A percentile compares a stretch with the other conserved stretches of the same genome.
These are phyloP conservation scores for Brachyrhaphis roseni DNA, from an alignment of 2,797 vertebrate genomes.

Conservation along the genomic window DNA sequence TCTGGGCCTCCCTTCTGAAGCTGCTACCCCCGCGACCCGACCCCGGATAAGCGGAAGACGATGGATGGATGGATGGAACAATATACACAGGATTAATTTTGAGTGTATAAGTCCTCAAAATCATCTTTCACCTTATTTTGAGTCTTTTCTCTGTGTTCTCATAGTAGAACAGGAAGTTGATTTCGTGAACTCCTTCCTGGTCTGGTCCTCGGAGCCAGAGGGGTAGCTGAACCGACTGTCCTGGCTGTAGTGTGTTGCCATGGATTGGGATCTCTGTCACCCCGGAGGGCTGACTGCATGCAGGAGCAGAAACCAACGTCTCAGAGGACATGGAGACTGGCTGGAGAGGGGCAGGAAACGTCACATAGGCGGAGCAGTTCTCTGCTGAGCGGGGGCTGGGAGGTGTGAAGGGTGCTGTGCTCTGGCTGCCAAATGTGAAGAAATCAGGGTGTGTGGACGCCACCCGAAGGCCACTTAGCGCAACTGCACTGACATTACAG, in stretches of 20 bases:
- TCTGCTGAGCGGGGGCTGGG: conserved; percentile 89
- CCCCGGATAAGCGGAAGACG: no score
- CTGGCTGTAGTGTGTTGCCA: conserved; percentile 84
- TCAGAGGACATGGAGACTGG: conserved; percentile 75
- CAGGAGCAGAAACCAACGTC: conserved; percentile 64
- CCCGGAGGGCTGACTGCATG: conserved; percentile 70
- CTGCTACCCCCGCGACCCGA: no score
- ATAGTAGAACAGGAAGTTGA: conserved; percentile 98
- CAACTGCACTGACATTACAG: conserved; percentile 91
- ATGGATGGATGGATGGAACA: no score
- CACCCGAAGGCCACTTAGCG: conserved; percentile 89
- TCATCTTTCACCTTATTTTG: conserved; percentile 83
- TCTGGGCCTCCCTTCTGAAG: no score
- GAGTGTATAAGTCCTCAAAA: neutral
- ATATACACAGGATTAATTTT: no score
- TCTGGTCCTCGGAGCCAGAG: conserved; percentile 97
- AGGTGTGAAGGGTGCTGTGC: conserved; percentile 81
- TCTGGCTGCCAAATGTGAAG: conserved; percentile 93
- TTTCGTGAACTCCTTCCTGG: conserved; percentile 96
- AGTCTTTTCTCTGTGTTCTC: conserved; percentile 88
- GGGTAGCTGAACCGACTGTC: conserved; percentile 91
- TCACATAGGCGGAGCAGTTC: conserved; percentile 95
- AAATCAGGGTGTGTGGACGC: conserved; percentile 93
- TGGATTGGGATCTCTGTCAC: conserved; percentile 84
- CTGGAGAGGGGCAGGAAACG: conserved; percentile 80